Evolutionary conservation across 2,797 vertebrate species (phyloP).

Genomic region (Oceanodroma leucorhoa): DNA sequence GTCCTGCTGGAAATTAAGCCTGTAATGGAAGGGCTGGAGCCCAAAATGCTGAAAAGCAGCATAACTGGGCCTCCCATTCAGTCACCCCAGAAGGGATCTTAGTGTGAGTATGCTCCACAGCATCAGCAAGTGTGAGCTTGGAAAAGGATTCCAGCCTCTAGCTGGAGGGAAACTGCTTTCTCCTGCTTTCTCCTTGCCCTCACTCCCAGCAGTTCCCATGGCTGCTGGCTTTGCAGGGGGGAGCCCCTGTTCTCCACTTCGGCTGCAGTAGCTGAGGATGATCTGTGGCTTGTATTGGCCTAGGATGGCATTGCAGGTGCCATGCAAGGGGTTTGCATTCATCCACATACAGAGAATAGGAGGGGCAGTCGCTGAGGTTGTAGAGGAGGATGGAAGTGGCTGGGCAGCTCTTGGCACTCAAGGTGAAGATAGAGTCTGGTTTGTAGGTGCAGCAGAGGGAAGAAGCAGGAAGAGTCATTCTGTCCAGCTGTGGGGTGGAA

Average conservation of each 20-base stretch:
- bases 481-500: not conserved
- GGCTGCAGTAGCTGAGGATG: not conserved
- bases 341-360: not conserved
- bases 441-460: not conserved
- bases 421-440: not conserved
- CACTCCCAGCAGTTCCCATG: not conserved
- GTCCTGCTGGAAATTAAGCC: not conserved
- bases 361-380: not conserved
- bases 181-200: not conserved
- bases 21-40: not conserved
- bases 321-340: rapidly evolving
- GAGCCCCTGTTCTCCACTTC: not conserved
- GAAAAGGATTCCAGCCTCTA: not conserved
- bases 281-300: not conserved
- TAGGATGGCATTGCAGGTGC: not conserved
- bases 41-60: not conserved
- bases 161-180: not conserved
- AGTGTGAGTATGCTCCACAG: not conserved
- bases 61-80: not conserved
- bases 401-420: not conserved
- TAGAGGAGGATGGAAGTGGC: not conserved
- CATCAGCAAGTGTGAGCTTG: not conserved
- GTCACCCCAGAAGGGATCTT: not conserved
- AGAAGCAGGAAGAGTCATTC: not conserved
- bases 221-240: not conserved